Conservation (phyloP, 2,797 vertebrate species). For the Tapirus indicus region DNA sequence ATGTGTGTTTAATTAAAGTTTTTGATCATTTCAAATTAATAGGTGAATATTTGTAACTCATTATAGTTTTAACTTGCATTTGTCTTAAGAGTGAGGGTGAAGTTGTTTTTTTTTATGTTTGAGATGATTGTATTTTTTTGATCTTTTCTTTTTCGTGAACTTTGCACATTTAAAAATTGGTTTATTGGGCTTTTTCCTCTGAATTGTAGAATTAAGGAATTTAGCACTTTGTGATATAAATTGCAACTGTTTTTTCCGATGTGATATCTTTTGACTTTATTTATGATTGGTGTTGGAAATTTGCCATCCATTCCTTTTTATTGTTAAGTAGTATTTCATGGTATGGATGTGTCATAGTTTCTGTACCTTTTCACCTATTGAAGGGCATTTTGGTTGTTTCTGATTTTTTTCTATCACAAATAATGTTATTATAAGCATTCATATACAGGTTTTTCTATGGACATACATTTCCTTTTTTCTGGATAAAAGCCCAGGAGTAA, state of each 20-base stretch:
- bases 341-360: not conserved
- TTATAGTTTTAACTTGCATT: constrained; percentile 37
- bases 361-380: not conserved
- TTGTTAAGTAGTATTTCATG: constrained; percentile 1
- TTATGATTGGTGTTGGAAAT: not conserved
- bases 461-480: not conserved
- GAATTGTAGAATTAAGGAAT: constrained; percentile 3
- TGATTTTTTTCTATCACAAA: not conserved
- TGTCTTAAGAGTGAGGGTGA: not conserved
- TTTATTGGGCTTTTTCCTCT: not conserved
- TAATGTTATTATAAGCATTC: constrained; percentile 1
- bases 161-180: not conserved
- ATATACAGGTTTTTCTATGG: not conserved
- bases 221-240: constrained; percentile 7
- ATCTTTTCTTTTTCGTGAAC: not conserved
- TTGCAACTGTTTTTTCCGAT: not conserved
- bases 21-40: constrained; percentile 22
- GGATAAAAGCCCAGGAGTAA: not conserved
- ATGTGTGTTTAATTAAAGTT: not conserved
- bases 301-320: not conserved
- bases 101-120: not conserved
- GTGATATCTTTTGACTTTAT: not conserved
- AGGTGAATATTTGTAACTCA: not conserved
- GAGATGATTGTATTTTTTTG: not conserved
- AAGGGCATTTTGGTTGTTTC: constrained; percentile 6